Evolutionary conservation across 2,113 vertebrate genomes (phyloP).

Genomic region (Lethenteron camtschaticum): DNA sequence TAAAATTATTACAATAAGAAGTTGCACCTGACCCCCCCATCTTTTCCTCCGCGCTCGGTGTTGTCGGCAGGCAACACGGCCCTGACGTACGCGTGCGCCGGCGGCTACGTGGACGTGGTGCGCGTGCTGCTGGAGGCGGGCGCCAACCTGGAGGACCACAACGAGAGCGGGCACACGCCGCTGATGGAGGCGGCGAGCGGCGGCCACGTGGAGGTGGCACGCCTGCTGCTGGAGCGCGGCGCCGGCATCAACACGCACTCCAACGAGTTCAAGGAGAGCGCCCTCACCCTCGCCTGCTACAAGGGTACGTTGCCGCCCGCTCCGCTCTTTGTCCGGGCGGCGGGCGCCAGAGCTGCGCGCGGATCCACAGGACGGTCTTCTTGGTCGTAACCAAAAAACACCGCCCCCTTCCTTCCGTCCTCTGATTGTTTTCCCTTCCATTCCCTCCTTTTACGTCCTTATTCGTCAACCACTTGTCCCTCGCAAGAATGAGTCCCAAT

Average conservation of each 20-base stretch:
- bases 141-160: constrained; percentile 97
- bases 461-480: no score
- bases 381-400: no score
- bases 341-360: no score
- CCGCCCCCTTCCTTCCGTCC: no score
- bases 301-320: constrained; percentile 40
- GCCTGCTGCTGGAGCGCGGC: constrained; percentile 82
- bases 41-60: no score
- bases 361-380: no score
- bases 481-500: no score
- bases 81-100: constrained; percentile 84
- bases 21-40: no score
- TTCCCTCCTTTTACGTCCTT: no score
- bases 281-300: constrained; percentile 91
- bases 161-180: constrained; percentile 92
- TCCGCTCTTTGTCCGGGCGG: neutral
- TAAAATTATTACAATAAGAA: no score
- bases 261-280: constrained; percentile 99
- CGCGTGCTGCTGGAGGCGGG: constrained; percentile 93
- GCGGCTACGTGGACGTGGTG: constrained; percentile 89
- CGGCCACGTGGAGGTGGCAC: constrained; percentile 83
- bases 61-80: constrained; percentile 61
- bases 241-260: constrained; percentile 98
- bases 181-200: constrained; percentile 97
- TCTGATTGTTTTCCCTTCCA: no score